Base-by-base conservation (phyloP, 1,140 invertebrate species). In the Nasonia vitripennis region DNA sequence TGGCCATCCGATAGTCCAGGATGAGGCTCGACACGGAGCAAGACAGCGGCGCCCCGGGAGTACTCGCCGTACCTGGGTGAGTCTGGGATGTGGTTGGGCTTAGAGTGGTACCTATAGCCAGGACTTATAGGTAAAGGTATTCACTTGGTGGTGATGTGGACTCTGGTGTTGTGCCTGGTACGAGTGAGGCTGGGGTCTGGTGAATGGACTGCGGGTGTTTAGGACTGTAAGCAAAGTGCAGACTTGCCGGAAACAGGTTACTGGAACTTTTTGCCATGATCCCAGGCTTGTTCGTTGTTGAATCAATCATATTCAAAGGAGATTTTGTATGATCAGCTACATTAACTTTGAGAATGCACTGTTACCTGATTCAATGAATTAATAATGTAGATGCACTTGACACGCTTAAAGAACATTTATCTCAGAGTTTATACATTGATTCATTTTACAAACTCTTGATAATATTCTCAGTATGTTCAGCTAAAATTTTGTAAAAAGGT, bases 51-150 rank as follows among this genome's bases (percentile, higher is more conserved):
- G n/a, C 34, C 48, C 55, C 23, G 71, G 48, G 27, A 74, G 7
- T 41, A 23, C 71, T 74, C 10, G n/a, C 12, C n/a, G 14, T 55
- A 23, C n/a, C 81, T 75, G 71, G 81, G 81, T 83, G 37, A 75
- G 73, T 77, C 20, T 71, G n/a, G 3, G 27, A 71, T 34, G 10
- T 73, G 70, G 34, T 12, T 20, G 55, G 17, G 17, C 20, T 62
- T 0, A 62, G 17, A 62, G 3, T 62, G 55, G 4, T 17, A 55
- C 34, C 34, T 55, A 55, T 62, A n/a, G 27, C 27, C 6, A 9
- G 17, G 17, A 27, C 17, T 62, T 62, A 17, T 62, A n/a, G 55
- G 5, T 6, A 14, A 6, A n/a, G 55, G 17, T 17, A 62, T 0
- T 51, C 48, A 62, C 5, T 5, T 62, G 20, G 17, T 17, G 20